A percentile compares a stretch with the other conserved stretches of the same genome.
Conservation (phyloP, 2,888 invertebrate genomes). For the Limnephilus marmoratus region DNA sequence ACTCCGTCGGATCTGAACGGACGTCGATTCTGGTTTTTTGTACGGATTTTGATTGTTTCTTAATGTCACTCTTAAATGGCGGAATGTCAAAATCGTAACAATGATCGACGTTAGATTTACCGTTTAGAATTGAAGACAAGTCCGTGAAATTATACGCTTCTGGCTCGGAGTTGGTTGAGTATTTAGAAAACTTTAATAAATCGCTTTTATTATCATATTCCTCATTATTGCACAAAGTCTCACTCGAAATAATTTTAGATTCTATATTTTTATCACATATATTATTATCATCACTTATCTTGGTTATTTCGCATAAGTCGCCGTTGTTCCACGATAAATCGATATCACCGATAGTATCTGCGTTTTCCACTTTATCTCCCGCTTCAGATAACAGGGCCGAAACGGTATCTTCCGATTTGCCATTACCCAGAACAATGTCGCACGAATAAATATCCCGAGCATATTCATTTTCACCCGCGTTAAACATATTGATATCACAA, state of each 20-base stretch:
- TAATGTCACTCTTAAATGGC: slow-evolving; percentile 9
- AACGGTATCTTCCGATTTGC: slow-evolving; percentile 42
- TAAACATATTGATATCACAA: slow-evolving; percentile 65
- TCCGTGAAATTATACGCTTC: slow-evolving; percentile 43
- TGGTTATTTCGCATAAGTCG: background rate
- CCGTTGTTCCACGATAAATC: slow-evolving; percentile 13
- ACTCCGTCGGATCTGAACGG: slow-evolving; percentile 44
- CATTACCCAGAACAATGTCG: slow-evolving; percentile 46
- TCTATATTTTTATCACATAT: background rate
- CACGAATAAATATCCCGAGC: slow-evolving; percentile 34
- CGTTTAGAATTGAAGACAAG: slow-evolving; percentile 48
- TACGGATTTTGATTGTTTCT: slow-evolving; percentile 2
- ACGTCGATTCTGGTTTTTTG: slow-evolving; percentile 61
- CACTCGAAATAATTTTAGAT: slow-evolving; percentile 19
- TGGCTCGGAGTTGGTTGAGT: background rate
- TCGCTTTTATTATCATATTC: background rate
- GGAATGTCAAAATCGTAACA: slow-evolving; percentile 43
- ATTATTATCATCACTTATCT: slow-evolving; percentile 35
- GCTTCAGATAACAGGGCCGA: slow-evolving; percentile 2
- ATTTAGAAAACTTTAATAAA: slow-evolving; percentile 15
- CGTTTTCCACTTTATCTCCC: background rate
- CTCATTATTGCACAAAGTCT: background rate
- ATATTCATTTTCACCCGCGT: slow-evolving; percentile 50
- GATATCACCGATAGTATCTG: slow-evolving; percentile 14
- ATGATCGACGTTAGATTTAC: slow-evolving; percentile 37